These are phyloP conservation scores for Agelaius tricolor DNA, from an alignment of 2,113 vertebrate species.

Conservation along the genomic window DNA sequence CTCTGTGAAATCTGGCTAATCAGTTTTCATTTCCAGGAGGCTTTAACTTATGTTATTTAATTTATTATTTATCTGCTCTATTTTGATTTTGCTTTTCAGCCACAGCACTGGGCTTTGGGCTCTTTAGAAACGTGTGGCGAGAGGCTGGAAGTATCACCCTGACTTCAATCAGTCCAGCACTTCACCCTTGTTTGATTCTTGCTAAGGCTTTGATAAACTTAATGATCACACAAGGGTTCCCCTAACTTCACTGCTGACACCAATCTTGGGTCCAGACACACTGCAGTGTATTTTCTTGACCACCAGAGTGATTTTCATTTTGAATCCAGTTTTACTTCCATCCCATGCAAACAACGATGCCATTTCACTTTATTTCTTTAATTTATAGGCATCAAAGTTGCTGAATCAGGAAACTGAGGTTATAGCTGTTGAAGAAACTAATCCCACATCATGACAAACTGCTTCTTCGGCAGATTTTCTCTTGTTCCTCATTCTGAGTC, in stretches of 20 bases:
- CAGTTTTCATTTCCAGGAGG: constrained; percentile 65
- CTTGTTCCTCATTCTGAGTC: constrained; percentile 71
- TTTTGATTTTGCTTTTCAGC: constrained; percentile 40
- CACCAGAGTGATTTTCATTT: constrained; percentile 21
- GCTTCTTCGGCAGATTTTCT: constrained; percentile 66
- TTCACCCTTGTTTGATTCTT: neutral
- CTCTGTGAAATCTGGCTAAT: constrained; percentile 62
- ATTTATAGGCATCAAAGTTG: constrained; percentile 70
- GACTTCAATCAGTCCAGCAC: neutral
- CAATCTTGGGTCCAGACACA: neutral
- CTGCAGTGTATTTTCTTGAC: neutral
- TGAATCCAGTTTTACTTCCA: constrained; percentile 44
- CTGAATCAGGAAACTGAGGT: constrained; percentile 78
- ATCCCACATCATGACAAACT: constrained; percentile 65
- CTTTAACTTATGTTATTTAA: constrained; percentile 66
- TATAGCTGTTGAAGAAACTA: constrained; percentile 71
- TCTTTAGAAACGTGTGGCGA: neutral
- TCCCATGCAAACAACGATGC: constrained; percentile 58
- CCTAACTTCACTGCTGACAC: neutral
- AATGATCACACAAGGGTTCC: neutral
- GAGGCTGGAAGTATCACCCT: neutral
- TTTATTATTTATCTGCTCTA: constrained; percentile 66
- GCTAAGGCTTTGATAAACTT: neutral
- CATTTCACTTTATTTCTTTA: constrained; percentile 68
- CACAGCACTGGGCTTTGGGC: neutral